A percentile compares a stretch with the other conserved stretches of the same genome.
These are phyloP conservation scores for Sepiola atlantica DNA, from an alignment of 2,888 invertebrate genomes.

Conservation along the genomic window DNA sequence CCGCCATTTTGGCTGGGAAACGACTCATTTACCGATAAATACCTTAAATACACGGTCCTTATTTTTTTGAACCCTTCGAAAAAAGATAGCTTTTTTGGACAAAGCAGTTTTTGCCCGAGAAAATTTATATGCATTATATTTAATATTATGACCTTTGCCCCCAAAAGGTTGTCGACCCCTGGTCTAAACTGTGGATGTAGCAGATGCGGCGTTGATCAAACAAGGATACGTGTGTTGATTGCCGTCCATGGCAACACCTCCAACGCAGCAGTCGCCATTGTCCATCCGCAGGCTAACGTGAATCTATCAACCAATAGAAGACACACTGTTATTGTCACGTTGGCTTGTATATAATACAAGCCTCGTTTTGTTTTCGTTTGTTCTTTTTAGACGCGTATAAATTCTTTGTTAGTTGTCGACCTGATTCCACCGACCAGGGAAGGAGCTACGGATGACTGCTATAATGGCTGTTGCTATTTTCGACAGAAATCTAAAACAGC, in stretches of 20 bases:
- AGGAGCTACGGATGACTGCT: background rate
- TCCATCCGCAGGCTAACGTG: background rate
- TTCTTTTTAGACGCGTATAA: background rate
- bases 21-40: no score
- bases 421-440: background rate
- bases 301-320: background rate
- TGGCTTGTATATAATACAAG: background rate
- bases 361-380: background rate
- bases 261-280: background rate
- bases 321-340: background rate
- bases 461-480: background rate
- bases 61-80: no score
- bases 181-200: no score
- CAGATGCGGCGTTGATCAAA: background rate
- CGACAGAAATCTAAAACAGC: background rate
- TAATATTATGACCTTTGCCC: no score
- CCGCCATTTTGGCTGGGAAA: no score
- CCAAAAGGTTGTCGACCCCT: no score
- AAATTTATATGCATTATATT: no score
- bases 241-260: background rate
- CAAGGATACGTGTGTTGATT: background rate
- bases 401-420: background rate
- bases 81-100: no score
- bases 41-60: no score
- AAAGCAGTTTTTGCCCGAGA: no score